Evolutionary conservation across 1,140 invertebrate species (phyloP), one percentile per base, ranked within the genome.

Genomic region (Sminthurinus signatus): DNA sequence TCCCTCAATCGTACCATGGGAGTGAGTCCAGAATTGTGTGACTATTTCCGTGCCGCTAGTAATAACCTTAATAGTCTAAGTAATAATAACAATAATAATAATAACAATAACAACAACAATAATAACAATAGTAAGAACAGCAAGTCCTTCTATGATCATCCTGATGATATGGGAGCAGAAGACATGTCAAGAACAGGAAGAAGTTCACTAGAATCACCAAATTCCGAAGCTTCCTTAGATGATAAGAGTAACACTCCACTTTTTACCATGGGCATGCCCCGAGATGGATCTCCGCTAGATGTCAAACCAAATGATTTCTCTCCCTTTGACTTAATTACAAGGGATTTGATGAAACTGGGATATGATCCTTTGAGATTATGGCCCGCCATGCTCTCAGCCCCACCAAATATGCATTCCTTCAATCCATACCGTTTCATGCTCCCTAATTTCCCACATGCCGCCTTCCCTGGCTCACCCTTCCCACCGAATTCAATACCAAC

Each of bases 401-500:
- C 70, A 62, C 67, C 60, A 28, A 72, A 67, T 65, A 48, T 69
- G 29, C 67, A 69, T 31, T 52, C 61, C 10, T 67, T 72, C 29
- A 69, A 69, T 56, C 70, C 70, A 2, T 72, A 72, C 51, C 64
- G 70, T 36, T 72, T 72, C 50, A 72, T 72, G 17, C 65, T 72
- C 50, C 70, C 70, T 5, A 63, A 67, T 28, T 68, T 64, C 51
- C 70, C 64, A 27, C 50, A 36, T 59, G 67, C 60, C 43, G 57
- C 59, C n/a, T 32, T 61, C 21, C 60, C 48, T 14, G 29, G 57
- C 28, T 10, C 60, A 58, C 60, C 63, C 43, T 54, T 67, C 39
- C 60, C 46, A 63, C 19, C 60, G 27, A 14, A 65, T 50, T 19
- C 65, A 15, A 27, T 48, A 27, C 25, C 55, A 17, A 31, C 60